A percentile compares a stretch with the other conserved stretches of the same genome.
Conservation (phyloP, 2,113 vertebrate species). For the Pteropus alecto region DNA sequence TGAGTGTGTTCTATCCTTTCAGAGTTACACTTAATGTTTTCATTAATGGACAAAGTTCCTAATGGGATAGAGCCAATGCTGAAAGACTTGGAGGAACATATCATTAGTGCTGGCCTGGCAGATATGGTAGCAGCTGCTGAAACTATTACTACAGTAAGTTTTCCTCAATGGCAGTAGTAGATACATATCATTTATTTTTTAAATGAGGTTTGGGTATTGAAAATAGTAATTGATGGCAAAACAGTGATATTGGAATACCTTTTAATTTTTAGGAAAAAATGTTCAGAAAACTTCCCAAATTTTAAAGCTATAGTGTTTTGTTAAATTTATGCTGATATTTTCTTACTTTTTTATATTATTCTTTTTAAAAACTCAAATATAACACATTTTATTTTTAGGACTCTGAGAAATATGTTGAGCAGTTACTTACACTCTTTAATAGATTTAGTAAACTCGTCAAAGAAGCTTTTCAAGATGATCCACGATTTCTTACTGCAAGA, state of each 20-base stretch:
- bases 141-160: conserved; percentile 98
- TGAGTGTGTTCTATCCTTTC: conserved; percentile 75
- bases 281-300: background rate
- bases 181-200: background rate
- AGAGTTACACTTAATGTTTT: conserved; percentile 99
- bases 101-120: conserved; percentile 97
- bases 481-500: conserved; percentile 97
- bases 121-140: conserved; percentile 99
- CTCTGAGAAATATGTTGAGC: conserved; percentile 99
- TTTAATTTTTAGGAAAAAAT: background rate
- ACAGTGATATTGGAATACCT: background rate
- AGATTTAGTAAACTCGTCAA: conserved; percentile 99
- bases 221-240: background rate
- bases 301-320: conserved; percentile 25
- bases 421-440: conserved; percentile 97
- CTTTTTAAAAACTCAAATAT: conserved; percentile 24
- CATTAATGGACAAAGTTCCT: conserved; percentile 99
- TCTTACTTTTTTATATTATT: background rate
- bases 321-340: conserved; percentile 9
- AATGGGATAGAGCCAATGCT: conserved; percentile 98
- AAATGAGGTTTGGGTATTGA: background rate
- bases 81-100: conserved; percentile 99
- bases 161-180: background rate
- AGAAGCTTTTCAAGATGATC: conserved; percentile 99
- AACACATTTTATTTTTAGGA: conserved; percentile 84